phyloP scores from a whole-genome alignment of 2,797 vertebrate species.

The Squalus acanthias region DNA sequence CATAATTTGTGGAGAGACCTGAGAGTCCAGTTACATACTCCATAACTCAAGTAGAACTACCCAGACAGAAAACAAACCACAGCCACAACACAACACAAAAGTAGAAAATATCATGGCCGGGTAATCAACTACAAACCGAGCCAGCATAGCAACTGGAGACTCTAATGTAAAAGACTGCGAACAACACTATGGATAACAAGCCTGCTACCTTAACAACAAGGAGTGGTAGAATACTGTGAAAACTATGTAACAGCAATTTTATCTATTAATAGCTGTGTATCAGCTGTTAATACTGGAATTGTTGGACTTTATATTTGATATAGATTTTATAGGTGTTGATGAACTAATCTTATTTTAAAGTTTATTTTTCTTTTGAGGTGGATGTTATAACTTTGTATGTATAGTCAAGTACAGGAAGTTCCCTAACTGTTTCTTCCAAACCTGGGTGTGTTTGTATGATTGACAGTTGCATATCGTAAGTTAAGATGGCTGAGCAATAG shows the following conservation, averaged over 20 bases:
- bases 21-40: neutral
- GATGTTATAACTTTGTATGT: too few species aligned
- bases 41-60: neutral
- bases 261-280: neutral
- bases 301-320: too few species aligned
- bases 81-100: neutral
- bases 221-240: neutral
- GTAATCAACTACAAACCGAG: neutral
- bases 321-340: neutral
- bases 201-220: neutral
- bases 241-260: neutral
- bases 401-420: neutral
- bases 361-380: neutral
- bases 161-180: neutral
- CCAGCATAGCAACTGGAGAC: neutral
- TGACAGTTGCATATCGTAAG: neutral
- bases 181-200: neutral
- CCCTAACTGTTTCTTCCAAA: neutral
- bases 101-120: neutral
- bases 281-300: neutral
- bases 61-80: neutral
- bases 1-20: neutral
- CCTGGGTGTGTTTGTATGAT: neutral
- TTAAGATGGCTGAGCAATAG: neutral
- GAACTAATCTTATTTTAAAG: neutral